These are phyloP conservation scores for Parascotia fuliginaria DNA, from an alignment of 2,888 invertebrate genomes.

Conservation along the genomic window DNA sequence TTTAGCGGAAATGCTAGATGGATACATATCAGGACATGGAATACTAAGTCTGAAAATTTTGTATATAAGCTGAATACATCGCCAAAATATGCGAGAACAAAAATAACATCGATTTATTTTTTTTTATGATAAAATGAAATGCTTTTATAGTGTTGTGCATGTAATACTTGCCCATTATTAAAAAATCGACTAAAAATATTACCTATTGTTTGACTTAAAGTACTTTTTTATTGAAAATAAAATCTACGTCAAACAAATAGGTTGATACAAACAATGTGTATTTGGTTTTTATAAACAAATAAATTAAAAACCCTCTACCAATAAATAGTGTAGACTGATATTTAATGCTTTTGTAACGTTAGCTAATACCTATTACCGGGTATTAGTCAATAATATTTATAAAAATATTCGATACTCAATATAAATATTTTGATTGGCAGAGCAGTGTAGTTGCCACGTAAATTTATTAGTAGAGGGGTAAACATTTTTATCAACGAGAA, in stretches of 20 bases:
- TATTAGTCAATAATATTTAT: too few relatives aligned
- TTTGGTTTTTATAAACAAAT: constrained; percentile 59
- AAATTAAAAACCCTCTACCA: constrained; percentile 38
- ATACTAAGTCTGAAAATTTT: too few relatives aligned
- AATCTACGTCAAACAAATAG: constrained; percentile 45
- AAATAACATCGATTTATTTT: constrained; percentile 22
- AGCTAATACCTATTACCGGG: too few relatives aligned
- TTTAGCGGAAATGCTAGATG: too few relatives aligned
- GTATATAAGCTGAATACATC: constrained; percentile 35
- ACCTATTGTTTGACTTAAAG: constrained; percentile 35
- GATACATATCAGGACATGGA: too few relatives aligned
- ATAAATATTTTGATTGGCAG: too few relatives aligned
- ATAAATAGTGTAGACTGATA: neutral
- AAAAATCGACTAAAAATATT: constrained; percentile 26
- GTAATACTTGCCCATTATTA: constrained; percentile 22
- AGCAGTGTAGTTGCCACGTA: too few relatives aligned
- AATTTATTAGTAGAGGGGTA: neutral
- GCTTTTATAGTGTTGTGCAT: constrained; percentile 31
- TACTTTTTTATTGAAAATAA: constrained; percentile 11
- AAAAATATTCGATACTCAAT: too few relatives aligned
- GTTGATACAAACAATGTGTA: constrained; percentile 43
- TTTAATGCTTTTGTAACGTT: too few relatives aligned
- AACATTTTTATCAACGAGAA: constrained; percentile 6
- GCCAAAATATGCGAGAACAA: constrained; percentile 24
- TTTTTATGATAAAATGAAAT: constrained; percentile 31